Conservation (phyloP, 2,797 vertebrate species). For the Uromys caudimaculatus region DNA sequence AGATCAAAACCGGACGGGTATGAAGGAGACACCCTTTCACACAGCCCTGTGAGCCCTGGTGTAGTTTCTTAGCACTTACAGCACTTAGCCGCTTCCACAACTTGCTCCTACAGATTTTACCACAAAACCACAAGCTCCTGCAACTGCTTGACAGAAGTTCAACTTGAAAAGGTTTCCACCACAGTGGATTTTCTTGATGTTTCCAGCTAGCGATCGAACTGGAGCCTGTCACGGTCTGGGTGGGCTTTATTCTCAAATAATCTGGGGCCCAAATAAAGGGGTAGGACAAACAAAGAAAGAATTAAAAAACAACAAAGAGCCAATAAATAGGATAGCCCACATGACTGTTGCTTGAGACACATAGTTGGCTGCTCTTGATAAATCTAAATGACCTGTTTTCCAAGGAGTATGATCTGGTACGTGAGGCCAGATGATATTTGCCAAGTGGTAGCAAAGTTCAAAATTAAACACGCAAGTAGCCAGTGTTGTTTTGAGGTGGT, state of each 20-base stretch:
- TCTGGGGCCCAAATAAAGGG: background rate
- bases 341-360: background rate
- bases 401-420: background rate
- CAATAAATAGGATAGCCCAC: background rate
- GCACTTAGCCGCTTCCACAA: conserved; percentile 69
- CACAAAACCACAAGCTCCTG: conserved; percentile 80
- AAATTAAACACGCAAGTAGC: background rate
- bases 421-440: background rate
- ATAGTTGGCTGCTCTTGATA: background rate
- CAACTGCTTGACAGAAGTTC: conserved; percentile 71
- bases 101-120: conserved; percentile 72
- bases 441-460: background rate
- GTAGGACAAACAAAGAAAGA: background rate
- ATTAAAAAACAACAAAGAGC: background rate
- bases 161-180: conserved; percentile 72
- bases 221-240: conserved; percentile 32
- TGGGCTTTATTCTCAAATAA: background rate
- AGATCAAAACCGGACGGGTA: background rate
- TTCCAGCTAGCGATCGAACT: conserved; percentile 54
- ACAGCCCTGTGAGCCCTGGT: background rate
- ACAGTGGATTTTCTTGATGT: conserved; percentile 59
- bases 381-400: background rate
- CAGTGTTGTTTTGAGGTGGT: background rate
- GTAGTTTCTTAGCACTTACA: conserved; percentile 47
- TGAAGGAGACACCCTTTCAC: background rate